Conservation (phyloP, 2,797 vertebrate genomes). For the Pagetopsis macropterus region DNA sequence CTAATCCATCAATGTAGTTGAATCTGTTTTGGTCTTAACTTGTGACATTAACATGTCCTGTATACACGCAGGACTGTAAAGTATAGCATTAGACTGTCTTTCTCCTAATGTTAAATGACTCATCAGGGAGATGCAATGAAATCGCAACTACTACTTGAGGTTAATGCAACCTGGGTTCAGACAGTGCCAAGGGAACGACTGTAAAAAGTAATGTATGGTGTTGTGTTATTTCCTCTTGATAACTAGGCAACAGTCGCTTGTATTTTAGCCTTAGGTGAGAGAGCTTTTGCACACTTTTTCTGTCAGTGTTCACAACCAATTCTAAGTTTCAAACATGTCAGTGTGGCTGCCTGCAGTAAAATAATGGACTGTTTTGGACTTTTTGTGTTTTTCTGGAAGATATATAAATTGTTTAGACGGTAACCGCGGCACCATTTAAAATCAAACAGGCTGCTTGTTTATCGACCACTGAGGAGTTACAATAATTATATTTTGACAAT, state of each 20-base stretch:
- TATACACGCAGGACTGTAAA: not conserved
- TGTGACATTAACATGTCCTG: not conserved
- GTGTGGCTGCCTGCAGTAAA: not conserved
- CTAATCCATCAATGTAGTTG: slow-evolving; percentile 1
- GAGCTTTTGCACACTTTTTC: slow-evolving; percentile 10
- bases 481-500: slow-evolving; percentile 29
- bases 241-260: slow-evolving; percentile 45
- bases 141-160: slow-evolving; percentile 4
- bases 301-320: slow-evolving; percentile 14
- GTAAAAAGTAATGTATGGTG: slow-evolving; percentile 26
- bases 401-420: slow-evolving; percentile 21
- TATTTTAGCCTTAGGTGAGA: slow-evolving; percentile 36
- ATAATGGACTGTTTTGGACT: slow-evolving; percentile 28
- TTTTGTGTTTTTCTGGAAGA: slow-evolving; percentile 6
- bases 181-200: not conserved
- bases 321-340: slow-evolving; percentile 20
- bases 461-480: not conserved
- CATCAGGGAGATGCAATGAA: slow-evolving; percentile 30
- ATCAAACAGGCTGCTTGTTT: slow-evolving; percentile 30
- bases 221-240: slow-evolving; percentile 35
- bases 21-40: not conserved
- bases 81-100: slow-evolving; percentile 19
- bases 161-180: slow-evolving; percentile 35
- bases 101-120: slow-evolving; percentile 31
- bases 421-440: slow-evolving; percentile 19